phyloP scores from a whole-genome alignment of 2,797 vertebrate genomes.

The Diglossa cyanea region DNA sequence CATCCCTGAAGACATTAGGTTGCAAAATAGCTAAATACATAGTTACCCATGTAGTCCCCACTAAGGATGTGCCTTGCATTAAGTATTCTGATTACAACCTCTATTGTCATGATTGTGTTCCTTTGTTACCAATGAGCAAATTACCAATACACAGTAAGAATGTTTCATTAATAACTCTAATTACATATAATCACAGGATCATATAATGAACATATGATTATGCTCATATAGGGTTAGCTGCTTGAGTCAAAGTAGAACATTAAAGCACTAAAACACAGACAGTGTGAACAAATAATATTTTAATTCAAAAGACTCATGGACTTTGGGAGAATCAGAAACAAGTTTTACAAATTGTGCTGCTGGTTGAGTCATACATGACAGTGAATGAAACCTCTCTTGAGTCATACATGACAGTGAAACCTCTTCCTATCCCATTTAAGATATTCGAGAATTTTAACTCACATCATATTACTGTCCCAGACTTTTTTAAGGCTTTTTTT shows the following conservation, averaged over 20 bases:
- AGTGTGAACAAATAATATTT: neutral
- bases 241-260: neutral
- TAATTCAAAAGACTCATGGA: neutral
- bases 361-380: neutral
- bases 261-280: neutral
- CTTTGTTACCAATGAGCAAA: neutral
- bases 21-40: constrained; percentile 21
- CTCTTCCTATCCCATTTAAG: neutral
- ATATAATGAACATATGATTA: neutral
- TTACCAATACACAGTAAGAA: neutral
- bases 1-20: neutral
- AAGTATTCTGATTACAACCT: neutral
- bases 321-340: neutral
- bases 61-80: neutral
- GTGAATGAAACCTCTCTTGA: neutral
- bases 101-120: neutral
- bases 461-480: neutral
- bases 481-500: neutral
- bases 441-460: neutral
- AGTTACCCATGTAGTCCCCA: neutral
- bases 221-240: neutral
- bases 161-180: neutral
- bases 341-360: neutral
- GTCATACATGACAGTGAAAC: accelerated
- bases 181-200: neutral